Base-by-base conservation (phyloP, 2,797 vertebrate genomes). In the Manis crassicaudata region DNA sequence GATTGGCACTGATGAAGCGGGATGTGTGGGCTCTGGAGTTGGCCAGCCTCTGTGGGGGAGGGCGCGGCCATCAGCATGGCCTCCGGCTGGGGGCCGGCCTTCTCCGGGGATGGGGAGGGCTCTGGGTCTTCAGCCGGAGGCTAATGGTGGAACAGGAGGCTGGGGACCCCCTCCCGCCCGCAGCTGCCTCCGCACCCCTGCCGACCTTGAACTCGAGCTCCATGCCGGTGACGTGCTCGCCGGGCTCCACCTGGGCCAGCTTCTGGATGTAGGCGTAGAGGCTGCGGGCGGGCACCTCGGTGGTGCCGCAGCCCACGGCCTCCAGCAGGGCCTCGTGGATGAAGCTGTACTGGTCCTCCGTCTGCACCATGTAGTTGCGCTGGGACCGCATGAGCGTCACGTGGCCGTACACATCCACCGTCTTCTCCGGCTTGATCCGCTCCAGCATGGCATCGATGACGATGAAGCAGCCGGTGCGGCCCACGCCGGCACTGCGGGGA, bases 361-460 rank as follows among this genome's bases (percentile, higher is more conserved):
- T 99, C 99, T 99, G 99, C 80, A 99, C 99, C 99, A 99, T 99
- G 98, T 99, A 99, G 98, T 99, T 99, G 21, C 99, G 98, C 98
- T 99, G 99, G 0, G 99, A 99, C 75, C 99, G 98, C 99, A 99
- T 99, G 97, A 99, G 99, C 0, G 99, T 99, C 98, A 99, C 99
- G 0, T 99, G 99, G 17, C 99, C 99, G 0, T 99, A 99, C 83
- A 99, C 99, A 97, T 99, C 99, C 90, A 99, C 99, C 0, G 99
- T 99, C 98, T 99, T 99, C 99, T 99, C 99, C 0, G 99, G 99
- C 96, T 99, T 99, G 96, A 99, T 99, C 1, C 99, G 99, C 98
- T 99, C 99, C 21, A 99, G 98, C 99, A 99, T 99, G 98, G 99
- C 99, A 0, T 99, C 99, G 5, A 99, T 99, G 88, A 99, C 99